Base-by-base conservation (phyloP, 35 echinoderm and acorn worm genomes). In the Chiridota heheva region DNA sequence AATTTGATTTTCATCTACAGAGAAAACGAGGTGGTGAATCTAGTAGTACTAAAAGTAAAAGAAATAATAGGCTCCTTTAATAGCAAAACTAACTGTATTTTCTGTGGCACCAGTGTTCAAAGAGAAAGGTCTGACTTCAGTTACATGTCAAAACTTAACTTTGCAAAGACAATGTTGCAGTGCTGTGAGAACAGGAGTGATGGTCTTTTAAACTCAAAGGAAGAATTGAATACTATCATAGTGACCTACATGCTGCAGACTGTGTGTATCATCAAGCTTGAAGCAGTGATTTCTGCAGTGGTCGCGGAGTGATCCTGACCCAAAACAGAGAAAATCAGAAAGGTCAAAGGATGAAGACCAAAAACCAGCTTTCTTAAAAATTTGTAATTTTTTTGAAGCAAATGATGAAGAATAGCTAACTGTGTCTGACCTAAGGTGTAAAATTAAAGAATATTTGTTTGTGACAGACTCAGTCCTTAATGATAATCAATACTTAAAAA, bases 331-430 rank as follows among this genome's bases (percentile, higher is more conserved):
- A 60, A 90, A 84, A 43, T 77, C 57, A 32, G 87, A 81, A 40
- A 38, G 81, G 49, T 69, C 81, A 5, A 90, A 85, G 53, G 42
- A 84, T 77, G 38, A 85, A 49, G 87, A 90, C 48, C 67, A 90
- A 48, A 29, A 85, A 41, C 28, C 63, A 46, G 87, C 87, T 66
- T 90, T 90, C 41, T 10, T 12, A 28, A 85, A 90, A 34, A 47
- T 84, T 22, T 90, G 87, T 61, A 4, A 37, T 34, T 90, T 76
- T 67, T 43, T 90, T 40, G 87, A 90, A 44, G 20, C 56, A 4
- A 74, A 85, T 67, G 81, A 85, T 69, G 81, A 84, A 63, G 81
- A 85, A 77, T 60, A 85, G 44, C 42, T 90, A n/a, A 84, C 87
- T 59, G 82, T 90, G 38, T 75, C 87, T 41, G 37, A 74, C 38